Evolutionary conservation across 2,888 invertebrate species (phyloP).

Genomic region (Harpalus rubripes): DNA sequence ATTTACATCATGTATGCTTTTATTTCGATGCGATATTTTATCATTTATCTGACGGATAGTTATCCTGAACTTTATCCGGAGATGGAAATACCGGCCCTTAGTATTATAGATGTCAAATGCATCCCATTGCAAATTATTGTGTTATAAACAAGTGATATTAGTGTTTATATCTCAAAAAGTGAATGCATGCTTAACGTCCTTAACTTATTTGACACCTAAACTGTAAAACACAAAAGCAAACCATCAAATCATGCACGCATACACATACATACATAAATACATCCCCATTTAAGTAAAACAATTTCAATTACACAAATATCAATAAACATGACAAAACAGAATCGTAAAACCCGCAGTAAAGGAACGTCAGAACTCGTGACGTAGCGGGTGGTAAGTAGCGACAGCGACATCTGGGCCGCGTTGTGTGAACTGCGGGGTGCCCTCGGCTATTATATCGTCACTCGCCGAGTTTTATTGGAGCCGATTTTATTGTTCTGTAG

Average conservation of each 20-base stretch:
- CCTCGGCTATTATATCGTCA: conserved; percentile 71
- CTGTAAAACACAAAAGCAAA: conserved; percentile 32
- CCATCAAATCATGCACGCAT: conserved; percentile 33
- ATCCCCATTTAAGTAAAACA: conserved; percentile 65
- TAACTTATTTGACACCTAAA: conserved; percentile 10
- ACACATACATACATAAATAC: conserved; percentile 38
- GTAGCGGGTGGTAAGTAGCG: conserved; percentile 64
- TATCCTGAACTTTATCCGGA: too few relatives aligned
- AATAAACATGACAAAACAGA: conserved; percentile 66
- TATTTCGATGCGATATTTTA: too few relatives aligned
- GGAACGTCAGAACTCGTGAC: conserved; percentile 57
- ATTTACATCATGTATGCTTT: too few relatives aligned
- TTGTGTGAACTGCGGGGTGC: conserved; percentile 58
- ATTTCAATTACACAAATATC: conserved; percentile 67
- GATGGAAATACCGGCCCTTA: too few relatives aligned
- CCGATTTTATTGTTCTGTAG: conserved; percentile 75
- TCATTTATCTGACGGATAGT: too few relatives aligned
- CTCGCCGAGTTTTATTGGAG: conserved; percentile 74
- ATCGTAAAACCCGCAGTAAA: conserved; percentile 64
- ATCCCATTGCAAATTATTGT: background rate
- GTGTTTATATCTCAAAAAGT: background rate
- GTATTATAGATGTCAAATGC: too few relatives aligned
- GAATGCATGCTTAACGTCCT: conserved; percentile 15
- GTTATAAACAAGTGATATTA: background rate
- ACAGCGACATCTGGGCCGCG: conserved; percentile 58